Conservation (phyloP, 2,797 vertebrate genomes). For the Morelia viridis region DNA sequence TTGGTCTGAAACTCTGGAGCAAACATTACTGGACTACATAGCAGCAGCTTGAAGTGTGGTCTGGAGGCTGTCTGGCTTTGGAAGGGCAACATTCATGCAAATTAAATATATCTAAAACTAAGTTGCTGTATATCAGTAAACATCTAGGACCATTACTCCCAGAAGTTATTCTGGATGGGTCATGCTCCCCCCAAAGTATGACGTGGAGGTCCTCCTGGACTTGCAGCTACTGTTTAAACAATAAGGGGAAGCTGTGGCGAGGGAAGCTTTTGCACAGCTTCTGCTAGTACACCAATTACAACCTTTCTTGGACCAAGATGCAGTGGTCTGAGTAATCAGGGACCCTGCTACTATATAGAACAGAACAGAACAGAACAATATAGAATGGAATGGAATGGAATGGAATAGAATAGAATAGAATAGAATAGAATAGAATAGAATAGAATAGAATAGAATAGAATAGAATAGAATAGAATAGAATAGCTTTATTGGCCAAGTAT, state of each 20-base stretch:
- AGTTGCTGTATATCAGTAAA: neutral
- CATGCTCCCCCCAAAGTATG: neutral
- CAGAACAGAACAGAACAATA: no score
- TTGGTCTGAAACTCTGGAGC: neutral
- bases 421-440: no score
- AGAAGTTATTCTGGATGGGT: neutral
- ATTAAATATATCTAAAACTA: neutral
- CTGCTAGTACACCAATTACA: neutral
- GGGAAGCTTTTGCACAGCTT: neutral
- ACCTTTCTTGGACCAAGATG: neutral
- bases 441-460: no score
- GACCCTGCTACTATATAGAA: no score
- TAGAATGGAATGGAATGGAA: no score
- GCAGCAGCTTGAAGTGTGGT: neutral
- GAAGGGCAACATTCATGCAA: neutral
- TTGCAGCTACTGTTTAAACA: neutral
- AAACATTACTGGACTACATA: no score
- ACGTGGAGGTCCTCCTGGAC: neutral
- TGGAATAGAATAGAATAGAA: no score
- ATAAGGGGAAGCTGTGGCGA: neutral
- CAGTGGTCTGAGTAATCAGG: no score
- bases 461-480: no score
- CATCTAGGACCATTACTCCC: neutral
- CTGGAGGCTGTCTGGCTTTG: neutral
- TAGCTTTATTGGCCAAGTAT: no score